A percentile compares a stretch with the other conserved stretches of the same genome.
Conservation (phyloP, 2,888 invertebrate species). For the Epinotia demarniana region DNA sequence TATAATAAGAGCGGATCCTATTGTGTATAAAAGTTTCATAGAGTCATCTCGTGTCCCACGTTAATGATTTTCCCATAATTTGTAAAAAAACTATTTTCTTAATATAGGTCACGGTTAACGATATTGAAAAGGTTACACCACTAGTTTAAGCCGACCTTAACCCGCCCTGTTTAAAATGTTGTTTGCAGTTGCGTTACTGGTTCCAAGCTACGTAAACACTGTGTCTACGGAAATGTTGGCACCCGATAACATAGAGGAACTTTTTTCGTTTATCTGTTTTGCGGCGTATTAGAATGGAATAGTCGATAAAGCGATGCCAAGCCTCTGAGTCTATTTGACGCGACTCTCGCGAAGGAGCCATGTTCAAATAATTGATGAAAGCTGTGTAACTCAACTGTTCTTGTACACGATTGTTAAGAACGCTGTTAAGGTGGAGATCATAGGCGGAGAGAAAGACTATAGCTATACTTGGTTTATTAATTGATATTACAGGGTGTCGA, state of each 20-base stretch:
- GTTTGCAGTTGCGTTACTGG: slow-evolving; percentile 6
- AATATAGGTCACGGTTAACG: too few relatives aligned
- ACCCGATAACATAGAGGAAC: slow-evolving; percentile 57
- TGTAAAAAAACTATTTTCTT: too few relatives aligned
- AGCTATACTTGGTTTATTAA: too few relatives aligned
- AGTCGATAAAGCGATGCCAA: slow-evolving; percentile 40
- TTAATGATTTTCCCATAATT: too few relatives aligned
- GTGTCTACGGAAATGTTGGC: slow-evolving; percentile 63
- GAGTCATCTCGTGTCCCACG: too few relatives aligned
- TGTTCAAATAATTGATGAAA: not conserved
- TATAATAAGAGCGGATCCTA: too few relatives aligned
- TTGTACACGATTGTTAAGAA: not conserved
- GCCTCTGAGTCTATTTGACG: slow-evolving; percentile 5
- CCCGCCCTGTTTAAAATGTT: not conserved
- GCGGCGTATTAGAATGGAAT: slow-evolving; percentile 48
- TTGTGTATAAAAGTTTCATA: too few relatives aligned
- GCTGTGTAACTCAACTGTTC: not conserved
- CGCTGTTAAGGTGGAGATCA: too few relatives aligned
- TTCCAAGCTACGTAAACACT: not conserved
- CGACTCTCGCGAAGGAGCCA: not conserved
- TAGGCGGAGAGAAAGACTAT: too few relatives aligned
- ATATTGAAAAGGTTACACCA: too few relatives aligned
- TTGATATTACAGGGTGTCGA: too few relatives aligned
- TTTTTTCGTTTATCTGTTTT: slow-evolving; percentile 57
- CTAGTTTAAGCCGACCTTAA: too few relatives aligned